These are phyloP conservation scores for Alviniconcha strummeri DNA, from an alignment of 2,888 invertebrate species.

Conservation along the genomic window DNA sequence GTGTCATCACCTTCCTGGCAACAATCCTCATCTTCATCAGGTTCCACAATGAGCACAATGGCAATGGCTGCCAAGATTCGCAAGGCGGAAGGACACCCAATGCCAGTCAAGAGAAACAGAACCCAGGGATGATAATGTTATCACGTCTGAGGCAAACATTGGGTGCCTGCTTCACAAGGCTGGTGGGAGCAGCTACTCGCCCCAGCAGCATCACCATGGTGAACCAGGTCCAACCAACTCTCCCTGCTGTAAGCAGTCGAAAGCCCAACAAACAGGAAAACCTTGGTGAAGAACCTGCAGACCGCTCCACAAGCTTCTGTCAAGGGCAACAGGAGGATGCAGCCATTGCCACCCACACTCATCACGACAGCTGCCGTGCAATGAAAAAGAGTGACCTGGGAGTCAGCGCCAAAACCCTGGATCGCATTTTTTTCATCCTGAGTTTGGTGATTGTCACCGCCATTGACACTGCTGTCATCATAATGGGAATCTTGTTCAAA, in stretches of 20 bases:
- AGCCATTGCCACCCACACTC: background rate
- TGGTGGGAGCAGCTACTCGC: background rate
- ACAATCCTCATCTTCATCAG: background rate
- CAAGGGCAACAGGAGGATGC: background rate
- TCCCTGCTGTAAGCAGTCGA: too few relatives aligned
- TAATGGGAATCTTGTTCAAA: background rate
- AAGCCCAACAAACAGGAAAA: too few relatives aligned
- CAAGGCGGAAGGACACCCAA: too few relatives aligned
- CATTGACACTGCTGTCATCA: background rate
- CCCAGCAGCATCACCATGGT: background rate
- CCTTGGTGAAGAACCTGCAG: too few relatives aligned
- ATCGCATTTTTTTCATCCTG: background rate
- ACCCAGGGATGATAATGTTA: too few relatives aligned
- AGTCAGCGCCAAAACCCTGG: background rate
- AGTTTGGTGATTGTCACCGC: background rate
- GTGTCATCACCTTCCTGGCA: background rate
- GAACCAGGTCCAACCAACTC: too few relatives aligned
- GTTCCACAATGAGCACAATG: slow-evolving; percentile 2
- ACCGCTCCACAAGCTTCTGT: background rate
- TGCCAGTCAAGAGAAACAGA: too few relatives aligned
- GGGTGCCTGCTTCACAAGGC: background rate
- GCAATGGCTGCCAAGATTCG: too few relatives aligned
- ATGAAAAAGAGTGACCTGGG: too few relatives aligned
- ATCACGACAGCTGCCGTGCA: too few relatives aligned
- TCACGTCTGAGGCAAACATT: background rate